phyloP scores from a whole-genome alignment of 2,113 vertebrate species.

The Dryoscopus gambensis region DNA sequence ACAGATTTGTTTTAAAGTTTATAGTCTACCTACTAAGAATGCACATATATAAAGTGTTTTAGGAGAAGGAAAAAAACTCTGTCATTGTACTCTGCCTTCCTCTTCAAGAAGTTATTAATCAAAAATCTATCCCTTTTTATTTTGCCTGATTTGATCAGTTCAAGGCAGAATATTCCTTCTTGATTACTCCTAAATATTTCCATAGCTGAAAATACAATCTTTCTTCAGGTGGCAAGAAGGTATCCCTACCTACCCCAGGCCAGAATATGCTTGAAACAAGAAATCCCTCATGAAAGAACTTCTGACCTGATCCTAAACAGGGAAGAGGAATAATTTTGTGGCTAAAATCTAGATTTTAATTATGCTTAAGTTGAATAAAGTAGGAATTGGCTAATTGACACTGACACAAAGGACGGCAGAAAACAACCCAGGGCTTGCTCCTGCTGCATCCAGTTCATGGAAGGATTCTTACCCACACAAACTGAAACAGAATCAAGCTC shows the following conservation, averaged over 20 bases:
- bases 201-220: background rate
- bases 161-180: background rate
- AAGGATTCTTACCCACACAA: background rate
- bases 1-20: background rate
- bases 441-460: background rate
- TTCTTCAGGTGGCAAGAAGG: background rate
- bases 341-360: background rate
- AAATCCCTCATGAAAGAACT: background rate
- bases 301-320: background rate
- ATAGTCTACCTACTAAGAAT: background rate
- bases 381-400: background rate
- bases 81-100: background rate
- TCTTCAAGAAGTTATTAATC: background rate
- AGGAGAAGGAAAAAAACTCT: background rate
- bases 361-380: background rate
- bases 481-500: background rate
- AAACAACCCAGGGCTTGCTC: background rate
- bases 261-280: background rate
- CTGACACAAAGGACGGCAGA: fast-evolving
- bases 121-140: background rate
- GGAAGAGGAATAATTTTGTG: background rate
- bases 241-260: background rate
- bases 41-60: background rate
- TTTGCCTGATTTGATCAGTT: background rate
- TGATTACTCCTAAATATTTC: background rate